Evolutionary conservation across 2,797 vertebrate species (phyloP).

Genomic region (Picus viridis): DNA sequence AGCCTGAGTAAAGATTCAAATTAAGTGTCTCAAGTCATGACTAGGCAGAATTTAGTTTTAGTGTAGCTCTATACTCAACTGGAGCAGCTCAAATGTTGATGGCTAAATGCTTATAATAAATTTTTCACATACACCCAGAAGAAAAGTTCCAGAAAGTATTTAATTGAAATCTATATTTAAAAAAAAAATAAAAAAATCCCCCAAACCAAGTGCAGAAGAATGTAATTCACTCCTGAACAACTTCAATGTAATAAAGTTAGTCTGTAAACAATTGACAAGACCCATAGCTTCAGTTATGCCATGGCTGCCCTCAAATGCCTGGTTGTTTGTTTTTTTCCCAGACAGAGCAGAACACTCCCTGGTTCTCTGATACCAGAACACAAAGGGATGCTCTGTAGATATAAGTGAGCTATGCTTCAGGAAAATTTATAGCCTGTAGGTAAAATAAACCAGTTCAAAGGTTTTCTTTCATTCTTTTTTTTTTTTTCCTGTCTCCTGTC

Average conservation of each 20-base stretch:
- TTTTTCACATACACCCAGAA: background rate
- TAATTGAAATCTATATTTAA: background rate
- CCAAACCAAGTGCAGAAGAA: background rate
- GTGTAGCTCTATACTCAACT: background rate
- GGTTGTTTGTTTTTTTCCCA: background rate
- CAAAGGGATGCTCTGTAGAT: background rate
- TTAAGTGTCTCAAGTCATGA: background rate
- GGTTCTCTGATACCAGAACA: background rate
- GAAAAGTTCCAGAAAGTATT: background rate
- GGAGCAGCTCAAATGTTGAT: background rate
- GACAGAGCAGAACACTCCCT: background rate
- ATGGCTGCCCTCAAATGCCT: background rate
- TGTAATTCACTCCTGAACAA: background rate
- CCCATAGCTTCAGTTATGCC: background rate
- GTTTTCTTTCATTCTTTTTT: background rate
- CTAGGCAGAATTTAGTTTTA: background rate
- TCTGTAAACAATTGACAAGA: background rate
- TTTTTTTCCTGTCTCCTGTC: background rate
- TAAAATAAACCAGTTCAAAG: background rate
- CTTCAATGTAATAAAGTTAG: background rate
- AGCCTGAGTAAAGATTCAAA: background rate
- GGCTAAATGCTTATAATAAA: background rate
- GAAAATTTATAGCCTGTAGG: background rate
- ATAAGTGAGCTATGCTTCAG: background rate
- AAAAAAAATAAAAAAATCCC: rapidly evolving